Evolutionary conservation across 2,113 vertebrate genomes (phyloP), one percentile per base, ranked within the genome.

Genomic region (Antechinus stuartii): DNA sequence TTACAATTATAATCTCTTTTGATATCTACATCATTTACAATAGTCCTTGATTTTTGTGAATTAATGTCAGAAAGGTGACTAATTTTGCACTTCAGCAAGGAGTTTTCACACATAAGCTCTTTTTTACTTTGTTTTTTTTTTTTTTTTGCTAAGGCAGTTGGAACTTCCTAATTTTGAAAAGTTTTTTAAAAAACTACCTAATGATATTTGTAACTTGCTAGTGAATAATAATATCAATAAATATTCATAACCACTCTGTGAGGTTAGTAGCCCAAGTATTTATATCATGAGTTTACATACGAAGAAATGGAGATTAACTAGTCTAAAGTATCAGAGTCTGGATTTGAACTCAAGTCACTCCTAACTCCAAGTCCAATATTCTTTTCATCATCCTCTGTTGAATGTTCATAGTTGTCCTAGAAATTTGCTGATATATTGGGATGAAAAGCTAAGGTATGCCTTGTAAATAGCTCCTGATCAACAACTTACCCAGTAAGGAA

Each of bases 401-500:
- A 84, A 61, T 61, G 27, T 12, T 61, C 27, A 61, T 14, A 61
- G 8, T 2, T 27, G 7, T 30, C 9, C 26, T 1, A 0, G 54
- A 23, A 54, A 12, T 42, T n/a, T 30, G 54, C 27, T 68, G 54
- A 56, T 8, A 14, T n/a, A 25, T 14, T 5, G 35, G 50, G 55
- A 89, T 55, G 76, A 54, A 16, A 46, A 49, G 6, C 35, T 42
- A 49, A 8, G 0, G 3, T 46, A 47, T 57, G 47, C 12, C 35
- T 8, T 2, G 26, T 2, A 22, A 84, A 3, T 54, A 6, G 35
- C 23, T 35, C 22, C 2, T 0, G 0, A 0, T 12, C 27, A 54
- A 25, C 9, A 56, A 24, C 97, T 96, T 98, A 99, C 99, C 99
- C 61, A 98, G 98, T 55, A 99, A 96, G 19, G 99, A 99, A 97